phyloP scores from a whole-genome alignment of 2,888 invertebrate genomes.

The Zygaena filipendulae region DNA sequence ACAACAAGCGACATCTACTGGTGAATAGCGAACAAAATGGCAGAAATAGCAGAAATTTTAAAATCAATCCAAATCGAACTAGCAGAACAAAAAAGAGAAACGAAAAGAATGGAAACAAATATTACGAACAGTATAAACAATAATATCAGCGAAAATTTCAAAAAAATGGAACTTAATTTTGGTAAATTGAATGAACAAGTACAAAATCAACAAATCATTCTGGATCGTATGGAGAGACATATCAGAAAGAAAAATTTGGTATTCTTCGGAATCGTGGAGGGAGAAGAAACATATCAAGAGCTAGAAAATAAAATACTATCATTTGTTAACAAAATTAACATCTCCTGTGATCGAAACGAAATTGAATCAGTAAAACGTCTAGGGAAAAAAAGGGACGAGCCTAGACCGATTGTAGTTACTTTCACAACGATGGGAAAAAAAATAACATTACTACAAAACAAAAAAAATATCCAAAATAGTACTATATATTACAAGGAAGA shows the following conservation, averaged over 20 bases:
- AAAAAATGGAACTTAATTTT: neutral
- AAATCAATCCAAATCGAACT: slow-evolving; percentile 5
- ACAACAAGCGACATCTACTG: neutral
- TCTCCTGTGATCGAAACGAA: neutral
- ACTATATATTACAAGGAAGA: neutral
- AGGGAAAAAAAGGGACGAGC: neutral
- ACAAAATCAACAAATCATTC: slow-evolving; percentile 2
- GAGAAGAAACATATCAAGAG: neutral
- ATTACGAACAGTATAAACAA: slow-evolving; percentile 4
- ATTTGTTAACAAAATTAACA: slow-evolving; percentile 2
- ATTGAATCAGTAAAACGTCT: slow-evolving; percentile 1
- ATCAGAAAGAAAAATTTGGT: neutral
- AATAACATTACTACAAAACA: neutral
- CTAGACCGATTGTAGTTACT: neutral
- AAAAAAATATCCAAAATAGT: neutral
- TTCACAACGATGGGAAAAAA: slow-evolving; percentile 3
- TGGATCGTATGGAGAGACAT: slow-evolving; percentile 1
- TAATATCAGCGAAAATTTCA: neutral
- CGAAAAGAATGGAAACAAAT: slow-evolving; percentile 2
- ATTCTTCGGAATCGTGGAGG: neutral
- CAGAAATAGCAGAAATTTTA: slow-evolving; percentile 3
- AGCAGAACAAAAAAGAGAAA: slow-evolving; percentile 5
- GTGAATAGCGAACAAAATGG: slow-evolving; percentile 2
- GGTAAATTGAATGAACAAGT: slow-evolving; percentile 1
- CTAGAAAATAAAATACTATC: slow-evolving; percentile 4